These are phyloP conservation scores for Tylochromis polylepis DNA, from an alignment of 2,113 vertebrate genomes.

Conservation along the genomic window DNA sequence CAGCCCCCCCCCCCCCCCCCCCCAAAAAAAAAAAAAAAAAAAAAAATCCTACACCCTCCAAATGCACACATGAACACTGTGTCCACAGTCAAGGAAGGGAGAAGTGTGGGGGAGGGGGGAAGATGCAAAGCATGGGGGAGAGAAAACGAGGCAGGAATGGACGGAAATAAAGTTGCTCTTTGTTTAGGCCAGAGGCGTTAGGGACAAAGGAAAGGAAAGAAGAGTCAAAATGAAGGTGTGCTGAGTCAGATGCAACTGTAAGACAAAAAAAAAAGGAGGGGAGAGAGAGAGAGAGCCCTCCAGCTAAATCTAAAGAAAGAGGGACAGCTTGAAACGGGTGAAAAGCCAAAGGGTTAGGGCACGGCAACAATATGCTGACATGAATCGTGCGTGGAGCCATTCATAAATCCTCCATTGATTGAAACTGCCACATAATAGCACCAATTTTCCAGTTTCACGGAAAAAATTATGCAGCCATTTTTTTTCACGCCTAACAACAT, in stretches of 20 bases:
- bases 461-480: background rate
- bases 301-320: background rate
- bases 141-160: background rate
- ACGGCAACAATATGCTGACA: slow-evolving; percentile 2
- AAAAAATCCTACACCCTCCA: background rate
- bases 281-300: background rate
- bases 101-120: slow-evolving; percentile 40
- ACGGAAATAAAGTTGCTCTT: slow-evolving; percentile 37
- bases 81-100: slow-evolving; percentile 55
- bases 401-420: background rate
- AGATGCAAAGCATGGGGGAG: slow-evolving; percentile 3
- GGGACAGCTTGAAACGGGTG: background rate
- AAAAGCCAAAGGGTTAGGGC: slow-evolving; percentile 18
- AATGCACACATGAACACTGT: slow-evolving; percentile 61
- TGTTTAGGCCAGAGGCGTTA: background rate
- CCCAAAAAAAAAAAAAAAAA: background rate
- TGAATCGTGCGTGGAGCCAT: background rate
- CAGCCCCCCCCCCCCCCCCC: background rate
- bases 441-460: background rate
- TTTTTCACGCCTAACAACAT: background rate
- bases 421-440: background rate
- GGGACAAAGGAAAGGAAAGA: slow-evolving; percentile 16
- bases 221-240: slow-evolving; percentile 25
- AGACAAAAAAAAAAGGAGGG: background rate
- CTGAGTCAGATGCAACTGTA: slow-evolving; percentile 48